A percentile compares a stretch with the other conserved stretches of the same genome.
These are phyloP conservation scores for Drosophila hamatofila DNA, from an alignment of 2,888 invertebrate genomes.

Conservation along the genomic window DNA sequence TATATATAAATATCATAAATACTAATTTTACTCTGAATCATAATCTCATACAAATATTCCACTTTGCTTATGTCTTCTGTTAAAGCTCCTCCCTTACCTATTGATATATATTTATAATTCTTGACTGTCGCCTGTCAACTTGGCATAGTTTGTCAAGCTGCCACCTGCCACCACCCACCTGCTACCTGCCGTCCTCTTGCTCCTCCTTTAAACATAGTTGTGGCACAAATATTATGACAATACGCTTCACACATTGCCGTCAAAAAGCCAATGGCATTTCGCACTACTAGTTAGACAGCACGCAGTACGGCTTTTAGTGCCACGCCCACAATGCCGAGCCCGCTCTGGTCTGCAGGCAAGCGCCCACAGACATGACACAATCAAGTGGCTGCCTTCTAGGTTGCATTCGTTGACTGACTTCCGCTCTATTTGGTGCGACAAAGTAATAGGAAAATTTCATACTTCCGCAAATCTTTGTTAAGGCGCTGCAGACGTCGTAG, in stretches of 20 bases:
- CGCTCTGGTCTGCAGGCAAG: constrained; percentile 9
- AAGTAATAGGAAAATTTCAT: constrained; percentile 79
- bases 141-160: not conserved
- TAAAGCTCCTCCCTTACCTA: not conserved
- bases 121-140: not conserved
- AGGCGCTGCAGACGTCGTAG: constrained; percentile 5
- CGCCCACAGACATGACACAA: constrained; percentile 56
- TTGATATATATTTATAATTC: not conserved
- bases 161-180: not conserved
- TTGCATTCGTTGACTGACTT: constrained; percentile 74
- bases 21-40: not conserved
- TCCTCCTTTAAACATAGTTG: not conserved
- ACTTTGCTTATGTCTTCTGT: not conserved
- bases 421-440: constrained; percentile 78
- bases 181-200: not conserved
- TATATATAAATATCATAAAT: too few species aligned
- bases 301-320: constrained; percentile 16
- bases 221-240: not conserved
- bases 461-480: constrained; percentile 77
- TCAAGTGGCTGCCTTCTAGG: constrained; percentile 58
- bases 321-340: constrained; percentile 34
- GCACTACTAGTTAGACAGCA: constrained; percentile 21
- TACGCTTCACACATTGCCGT: constrained; percentile 1
- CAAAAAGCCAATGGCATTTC: constrained; percentile 20
- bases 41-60: not conserved